Conservation (phyloP, 1,140 invertebrate species). For the Solen grandis region DNA sequence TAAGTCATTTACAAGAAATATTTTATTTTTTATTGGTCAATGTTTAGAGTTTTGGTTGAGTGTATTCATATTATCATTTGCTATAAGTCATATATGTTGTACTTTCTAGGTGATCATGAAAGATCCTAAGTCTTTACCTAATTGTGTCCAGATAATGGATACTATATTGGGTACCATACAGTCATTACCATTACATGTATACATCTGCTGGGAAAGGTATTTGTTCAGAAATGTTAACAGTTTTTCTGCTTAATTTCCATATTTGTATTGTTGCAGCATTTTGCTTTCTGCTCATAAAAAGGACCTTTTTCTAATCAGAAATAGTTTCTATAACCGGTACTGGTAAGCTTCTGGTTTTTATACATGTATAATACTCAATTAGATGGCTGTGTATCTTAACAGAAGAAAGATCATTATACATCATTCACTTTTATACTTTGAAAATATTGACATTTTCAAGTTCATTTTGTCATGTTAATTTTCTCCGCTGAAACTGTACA, state of each 20-base stretch:
- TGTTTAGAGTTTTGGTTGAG: neutral
- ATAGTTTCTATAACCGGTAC: too few relatives aligned
- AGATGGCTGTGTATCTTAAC: too few relatives aligned
- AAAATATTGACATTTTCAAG: too few relatives aligned
- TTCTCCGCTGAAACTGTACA: too few relatives aligned
- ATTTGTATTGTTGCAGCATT: too few relatives aligned
- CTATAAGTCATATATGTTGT: neutral
- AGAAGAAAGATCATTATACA: too few relatives aligned
- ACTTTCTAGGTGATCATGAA: constrained; percentile 48
- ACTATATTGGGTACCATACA: constrained; percentile 37
- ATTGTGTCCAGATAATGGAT: constrained; percentile 52
- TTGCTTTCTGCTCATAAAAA: neutral
- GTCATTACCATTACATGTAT: constrained; percentile 18
- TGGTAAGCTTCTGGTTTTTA: too few relatives aligned
- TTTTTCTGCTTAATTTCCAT: neutral
- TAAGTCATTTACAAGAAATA: neutral
- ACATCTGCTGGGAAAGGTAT: constrained; percentile 39
- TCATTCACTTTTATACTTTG: too few relatives aligned
- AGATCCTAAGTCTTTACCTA: constrained; percentile 45
- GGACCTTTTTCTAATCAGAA: neutral
- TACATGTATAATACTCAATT: too few relatives aligned
- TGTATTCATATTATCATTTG: neutral
- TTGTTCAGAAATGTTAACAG: neutral
- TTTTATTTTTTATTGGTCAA: constrained; percentile 21
- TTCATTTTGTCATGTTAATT: too few relatives aligned